Percentiles rank a stretch among this genome's conserved stretches.
Evolutionary conservation across 35 echinoderm and acorn worm species (phyloP).

Genomic region (Diadema setosum): DNA sequence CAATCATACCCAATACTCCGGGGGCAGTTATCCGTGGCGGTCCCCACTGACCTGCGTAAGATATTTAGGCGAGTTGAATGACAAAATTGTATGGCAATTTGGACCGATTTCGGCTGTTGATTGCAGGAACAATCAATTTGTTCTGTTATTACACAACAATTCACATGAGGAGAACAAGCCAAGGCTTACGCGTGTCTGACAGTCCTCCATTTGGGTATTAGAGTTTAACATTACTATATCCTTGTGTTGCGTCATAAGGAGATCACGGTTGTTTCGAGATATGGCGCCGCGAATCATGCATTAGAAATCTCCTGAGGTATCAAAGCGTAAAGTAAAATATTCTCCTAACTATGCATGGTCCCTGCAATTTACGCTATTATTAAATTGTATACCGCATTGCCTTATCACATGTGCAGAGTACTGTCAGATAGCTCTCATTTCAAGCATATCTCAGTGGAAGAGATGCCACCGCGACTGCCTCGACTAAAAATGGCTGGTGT

Average conservation of each 20-base stretch:
- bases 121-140: not conserved
- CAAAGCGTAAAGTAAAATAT: too few relatives aligned
- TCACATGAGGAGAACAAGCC: not conserved
- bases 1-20: constrained; percentile 69
- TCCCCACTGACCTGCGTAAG: constrained; percentile 67
- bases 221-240: not conserved
- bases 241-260: too few relatives aligned
- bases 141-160: not conserved
- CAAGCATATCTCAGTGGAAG: too few relatives aligned
- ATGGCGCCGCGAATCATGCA: too few relatives aligned
- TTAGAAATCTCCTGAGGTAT: too few relatives aligned
- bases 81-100: not conserved
- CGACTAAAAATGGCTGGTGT: too few relatives aligned
- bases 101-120: not conserved
- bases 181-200: not conserved
- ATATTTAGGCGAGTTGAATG: not conserved
- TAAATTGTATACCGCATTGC: not conserved
- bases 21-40: constrained; percentile 22
- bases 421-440: too few relatives aligned
- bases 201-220: not conserved
- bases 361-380: too few relatives aligned
- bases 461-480: too few relatives aligned
- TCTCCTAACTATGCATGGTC: too few relatives aligned
- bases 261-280: too few relatives aligned
- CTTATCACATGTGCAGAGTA: too few relatives aligned